A percentile compares a stretch with the other conserved stretches of the same genome.
These are phyloP conservation scores for Cheumatopsyche charites DNA, from an alignment of 1,140 invertebrate species.

Conservation along the genomic window DNA sequence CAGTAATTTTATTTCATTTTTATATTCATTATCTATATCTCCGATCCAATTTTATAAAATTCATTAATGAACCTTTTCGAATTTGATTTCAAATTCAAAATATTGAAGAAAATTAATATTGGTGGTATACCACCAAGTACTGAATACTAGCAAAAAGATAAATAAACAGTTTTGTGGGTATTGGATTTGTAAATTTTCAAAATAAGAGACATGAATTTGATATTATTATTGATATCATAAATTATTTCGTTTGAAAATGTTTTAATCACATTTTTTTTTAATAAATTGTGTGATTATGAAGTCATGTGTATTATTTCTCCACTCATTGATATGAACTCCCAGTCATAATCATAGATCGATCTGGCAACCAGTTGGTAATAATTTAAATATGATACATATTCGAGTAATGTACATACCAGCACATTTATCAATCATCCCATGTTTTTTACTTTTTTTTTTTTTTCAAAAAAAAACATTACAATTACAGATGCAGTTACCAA, in stretches of 20 bases:
- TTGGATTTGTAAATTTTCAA: neutral
- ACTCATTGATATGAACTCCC: neutral
- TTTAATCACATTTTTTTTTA: constrained; percentile 28
- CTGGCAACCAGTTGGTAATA: constrained; percentile 19
- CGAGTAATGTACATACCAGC: neutral
- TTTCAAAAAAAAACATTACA: neutral
- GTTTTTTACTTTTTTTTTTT: neutral
- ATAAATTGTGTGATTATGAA: constrained; percentile 30
- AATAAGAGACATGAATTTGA: constrained; percentile 18
- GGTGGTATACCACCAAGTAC: constrained; percentile 18
- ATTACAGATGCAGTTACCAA: constrained; percentile 28
- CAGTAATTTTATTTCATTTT: too few relatives aligned
- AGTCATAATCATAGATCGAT: neutral
- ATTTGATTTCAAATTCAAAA: neutral
- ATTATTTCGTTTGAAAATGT: constrained; percentile 31
- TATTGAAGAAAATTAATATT: neutral
- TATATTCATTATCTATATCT: too few relatives aligned
- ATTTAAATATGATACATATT: neutral
- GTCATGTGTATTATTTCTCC: constrained; percentile 16
- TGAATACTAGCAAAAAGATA: neutral
- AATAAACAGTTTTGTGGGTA: neutral
- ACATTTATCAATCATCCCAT: neutral
- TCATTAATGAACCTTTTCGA: too few relatives aligned
- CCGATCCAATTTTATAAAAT: too few relatives aligned
- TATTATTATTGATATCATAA: constrained; percentile 22